Base-by-base conservation (phyloP, 2,797 vertebrate genomes). In the Erithacus rubecula region DNA sequence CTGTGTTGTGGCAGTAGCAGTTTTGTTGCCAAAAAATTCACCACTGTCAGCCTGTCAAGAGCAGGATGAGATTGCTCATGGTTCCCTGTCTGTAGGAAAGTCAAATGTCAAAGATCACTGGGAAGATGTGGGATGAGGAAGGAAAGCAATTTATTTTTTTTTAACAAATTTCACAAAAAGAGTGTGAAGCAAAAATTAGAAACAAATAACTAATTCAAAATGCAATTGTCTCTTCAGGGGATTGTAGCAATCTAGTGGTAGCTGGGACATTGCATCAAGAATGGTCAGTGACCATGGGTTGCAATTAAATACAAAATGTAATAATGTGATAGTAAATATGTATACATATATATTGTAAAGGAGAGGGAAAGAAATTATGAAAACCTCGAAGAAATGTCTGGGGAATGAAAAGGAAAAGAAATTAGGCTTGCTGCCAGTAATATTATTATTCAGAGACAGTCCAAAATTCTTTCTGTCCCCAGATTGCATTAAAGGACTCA, bases 401-500 rank as follows among this genome's bases (percentile, higher is more conserved):
- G 23, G 72, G 17, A 11, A 76, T 9, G 64, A 11, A 68, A 65
- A 74, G 34, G 22, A 27, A 26, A 77, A 85, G 64, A 72, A 83
- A 77, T 86, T 74, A 74, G 82, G 77, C 55, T 96, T 84, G 36
- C 56, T 93, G 69, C 51, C 67, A 65, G 60, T 95, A 93, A 95
- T 75, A 56, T 93, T 88, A 6, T 94, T 95, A 79, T 80, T 92
- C 56, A 87, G 80, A 94, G 92, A 91, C 87, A 93, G 82, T 79
- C 69, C 82, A 79, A 83, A 96, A 78, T 95, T 91, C 87, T 91
- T 95, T 92, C 81, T 93, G 84, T 75, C 89, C 87, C 76, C 56
- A 65, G 87, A 93, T 92, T 90, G 81, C 74, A 83, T 93, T 93
- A 93, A 97, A 90, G 89, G 95, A 93, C 88, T 97, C 95, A 93